Percentiles rank a stretch among this genome's conserved stretches.
phyloP scores from a whole-genome alignment of 2,888 invertebrate genomes.

The Neoitamus cyanurus region DNA sequence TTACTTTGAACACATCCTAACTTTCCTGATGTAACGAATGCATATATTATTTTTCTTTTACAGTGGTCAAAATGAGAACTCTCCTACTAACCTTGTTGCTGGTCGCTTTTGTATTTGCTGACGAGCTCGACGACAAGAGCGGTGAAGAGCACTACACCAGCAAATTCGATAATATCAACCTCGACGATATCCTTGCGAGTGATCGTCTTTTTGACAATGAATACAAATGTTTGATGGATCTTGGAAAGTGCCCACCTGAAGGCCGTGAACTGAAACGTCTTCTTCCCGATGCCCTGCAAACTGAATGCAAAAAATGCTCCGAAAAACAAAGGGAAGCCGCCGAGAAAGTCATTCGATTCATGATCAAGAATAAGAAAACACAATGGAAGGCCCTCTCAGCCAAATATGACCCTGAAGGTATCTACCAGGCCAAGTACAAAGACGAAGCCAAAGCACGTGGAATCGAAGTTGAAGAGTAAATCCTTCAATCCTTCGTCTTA shows the following conservation, averaged over 20 bases:
- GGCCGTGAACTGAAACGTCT: constrained; percentile 77
- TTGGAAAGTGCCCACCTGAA: constrained; percentile 75
- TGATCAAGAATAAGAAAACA: constrained; percentile 74
- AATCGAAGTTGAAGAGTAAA: constrained; percentile 56
- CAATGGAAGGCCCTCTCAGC: constrained; percentile 74
- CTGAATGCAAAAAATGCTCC: constrained; percentile 76
- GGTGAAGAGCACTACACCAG: constrained; percentile 68
- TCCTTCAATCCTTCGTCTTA: background rate
- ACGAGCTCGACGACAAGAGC: background rate
- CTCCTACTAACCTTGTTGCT: constrained; percentile 64
- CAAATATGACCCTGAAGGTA: constrained; percentile 77
- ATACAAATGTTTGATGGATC: constrained; percentile 73
- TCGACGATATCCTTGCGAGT: constrained; percentile 74
- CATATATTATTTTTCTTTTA: background rate
- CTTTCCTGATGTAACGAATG: background rate
- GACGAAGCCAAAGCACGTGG: constrained; percentile 70
- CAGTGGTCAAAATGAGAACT: constrained; percentile 64
- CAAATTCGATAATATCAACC: constrained; percentile 76
- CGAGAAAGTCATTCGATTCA: constrained; percentile 73
- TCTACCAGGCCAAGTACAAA: constrained; percentile 75
- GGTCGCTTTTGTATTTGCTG: constrained; percentile 63
- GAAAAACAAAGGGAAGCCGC: constrained; percentile 73
- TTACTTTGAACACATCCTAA: too few species aligned
- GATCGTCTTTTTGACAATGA: constrained; percentile 74
- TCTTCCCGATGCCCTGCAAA: constrained; percentile 78